These are phyloP conservation scores for Spodoptera litura DNA, from an alignment of 1,140 invertebrate genomes.

Conservation along the genomic window DNA sequence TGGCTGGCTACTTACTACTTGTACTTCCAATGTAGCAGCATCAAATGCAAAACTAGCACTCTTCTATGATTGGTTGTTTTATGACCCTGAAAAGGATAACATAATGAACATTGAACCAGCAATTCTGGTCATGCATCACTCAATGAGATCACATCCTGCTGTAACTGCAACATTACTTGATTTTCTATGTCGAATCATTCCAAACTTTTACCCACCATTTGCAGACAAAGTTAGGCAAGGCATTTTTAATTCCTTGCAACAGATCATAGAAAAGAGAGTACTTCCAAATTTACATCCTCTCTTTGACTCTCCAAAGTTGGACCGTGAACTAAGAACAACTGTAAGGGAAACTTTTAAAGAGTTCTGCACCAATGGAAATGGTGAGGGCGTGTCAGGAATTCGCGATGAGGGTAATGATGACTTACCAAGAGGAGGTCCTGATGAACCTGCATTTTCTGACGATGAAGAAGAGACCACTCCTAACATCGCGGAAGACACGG, in stretches of 20 bases:
- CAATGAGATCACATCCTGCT: conserved; percentile 97
- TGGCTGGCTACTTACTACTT: conserved; percentile 98
- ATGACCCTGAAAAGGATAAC: conserved; percentile 97
- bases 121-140: conserved; percentile 99
- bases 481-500: conserved; percentile 91
- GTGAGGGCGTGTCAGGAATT: conserved; percentile 78
- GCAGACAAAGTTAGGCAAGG: conserved; percentile 95
- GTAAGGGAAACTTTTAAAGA: conserved; percentile 96
- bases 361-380: conserved; percentile 90
- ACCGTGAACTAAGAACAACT: conserved; percentile 94
- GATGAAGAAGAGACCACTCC: conserved; percentile 90
- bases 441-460: conserved; percentile 93
- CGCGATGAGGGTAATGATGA: conserved; percentile 86
- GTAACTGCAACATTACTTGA: conserved; percentile 97
- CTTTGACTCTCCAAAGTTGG: conserved; percentile 97
- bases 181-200: conserved; percentile 98
- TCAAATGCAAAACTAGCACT: conserved; percentile 98
- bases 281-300: conserved; percentile 95
- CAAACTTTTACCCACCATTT: conserved; percentile 95
- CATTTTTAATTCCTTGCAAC: conserved; percentile 95
- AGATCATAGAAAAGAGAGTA: conserved; percentile 98
- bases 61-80: conserved; percentile 99
- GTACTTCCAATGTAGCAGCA: conserved; percentile 96
- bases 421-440: conserved; percentile 73
- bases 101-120: conserved; percentile 99